Percentiles rank a stretch among this genome's conserved stretches.
phyloP scores from a whole-genome alignment of 1,140 invertebrate species.

The Lepidurus packardi region DNA sequence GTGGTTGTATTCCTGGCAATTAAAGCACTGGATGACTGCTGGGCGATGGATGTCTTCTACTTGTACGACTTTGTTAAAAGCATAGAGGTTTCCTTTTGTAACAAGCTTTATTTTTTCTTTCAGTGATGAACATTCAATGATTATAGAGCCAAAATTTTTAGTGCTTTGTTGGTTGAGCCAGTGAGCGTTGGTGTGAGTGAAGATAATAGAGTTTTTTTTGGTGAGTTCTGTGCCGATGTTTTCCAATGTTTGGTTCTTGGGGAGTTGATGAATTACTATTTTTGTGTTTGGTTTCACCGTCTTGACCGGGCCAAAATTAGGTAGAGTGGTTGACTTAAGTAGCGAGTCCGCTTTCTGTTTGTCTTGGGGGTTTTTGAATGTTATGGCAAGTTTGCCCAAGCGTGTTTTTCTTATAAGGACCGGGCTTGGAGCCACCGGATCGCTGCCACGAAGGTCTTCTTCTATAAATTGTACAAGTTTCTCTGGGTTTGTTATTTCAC shows the following conservation, averaged over 20 bases:
- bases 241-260: neutral
- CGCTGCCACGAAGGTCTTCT: no score
- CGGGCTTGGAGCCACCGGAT: no score
- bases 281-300: neutral
- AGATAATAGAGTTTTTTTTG: neutral
- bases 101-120: neutral
- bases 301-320: conserved; percentile 1
- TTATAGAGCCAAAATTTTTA: neutral
- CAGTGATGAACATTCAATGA: neutral
- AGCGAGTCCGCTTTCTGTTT: no score
- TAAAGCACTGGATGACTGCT: neutral
- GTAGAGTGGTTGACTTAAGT: neutral
- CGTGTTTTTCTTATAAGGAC: no score
- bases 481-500: no score
- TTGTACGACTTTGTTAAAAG: neutral
- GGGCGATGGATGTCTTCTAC: neutral
- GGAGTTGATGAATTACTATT: conserved; percentile 20
- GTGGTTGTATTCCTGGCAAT: conserved; percentile 22
- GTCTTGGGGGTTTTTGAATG: no score
- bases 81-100: neutral
- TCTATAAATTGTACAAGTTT: no score
- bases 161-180: conserved; percentile 5
- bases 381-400: no score
- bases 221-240: conserved; percentile 8
- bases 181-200: neutral